Base-by-base conservation (phyloP, 2,888 invertebrate genomes). In the Cephus nigrinus region DNA sequence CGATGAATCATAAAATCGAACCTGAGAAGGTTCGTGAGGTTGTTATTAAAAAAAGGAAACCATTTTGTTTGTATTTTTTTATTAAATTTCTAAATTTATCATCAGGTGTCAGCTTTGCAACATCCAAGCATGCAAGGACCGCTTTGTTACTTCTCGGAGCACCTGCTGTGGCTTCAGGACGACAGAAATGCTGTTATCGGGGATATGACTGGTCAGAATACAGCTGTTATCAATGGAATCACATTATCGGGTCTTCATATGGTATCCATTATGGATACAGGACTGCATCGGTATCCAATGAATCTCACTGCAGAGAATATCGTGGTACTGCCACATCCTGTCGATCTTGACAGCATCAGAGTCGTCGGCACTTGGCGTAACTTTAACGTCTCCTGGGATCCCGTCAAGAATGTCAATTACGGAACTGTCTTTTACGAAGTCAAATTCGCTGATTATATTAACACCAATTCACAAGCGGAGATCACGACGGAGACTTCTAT, bases 311-410 rank as follows among this genome's bases (percentile, higher is more conserved):
- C 87, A 3, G 90, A 91, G 1, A 92, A 92, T 75, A 91, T 95
- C 1, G 93, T 93, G 77, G 96, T 98, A 0, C 94, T 96, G 77
- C 98, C 98, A 0, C 94, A 95, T 82, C 92, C 94, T 0, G 94
- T 98, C 3, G 92, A 94, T 75, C 90, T 93, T 3, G 92, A 93
- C 1, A 95, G 95, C 0, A 94, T 98, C 76, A 91, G 91, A 74
- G 94, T 97, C 5, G 92, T 92, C 4, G 98, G 98, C 0, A 94
- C 94, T 30, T 97, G 96, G 94, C 94, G 96, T 81, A 93, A 94
- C 69, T 98, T 98, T 88, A 96, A 96, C 84, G 94, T 98, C 71
- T 95, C 95, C 2, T 98, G 98, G 98, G 92, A 94, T 31, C 94
- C 96, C 0, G 94, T 96, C 0, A 92, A 92, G 0, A 94, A 95